Evolutionary conservation across 2,113 vertebrate species (phyloP).

Genomic region (Stomatorhinus ivindoensis): DNA sequence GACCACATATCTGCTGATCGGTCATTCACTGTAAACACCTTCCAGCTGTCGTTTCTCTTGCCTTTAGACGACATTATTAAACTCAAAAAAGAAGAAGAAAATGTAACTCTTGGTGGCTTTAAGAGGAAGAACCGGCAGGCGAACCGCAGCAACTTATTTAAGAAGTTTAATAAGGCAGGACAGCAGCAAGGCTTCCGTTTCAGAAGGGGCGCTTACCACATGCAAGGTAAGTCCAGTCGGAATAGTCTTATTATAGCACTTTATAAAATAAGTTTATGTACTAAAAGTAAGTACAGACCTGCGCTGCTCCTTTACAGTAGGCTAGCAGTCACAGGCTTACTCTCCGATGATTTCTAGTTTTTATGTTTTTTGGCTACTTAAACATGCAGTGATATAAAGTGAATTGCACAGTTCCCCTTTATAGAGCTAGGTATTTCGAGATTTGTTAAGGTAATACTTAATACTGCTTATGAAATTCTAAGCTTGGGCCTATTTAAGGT

Average conservation of each 20-base stretch:
- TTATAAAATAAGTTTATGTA: neutral
- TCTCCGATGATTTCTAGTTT: neutral
- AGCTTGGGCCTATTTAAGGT: neutral
- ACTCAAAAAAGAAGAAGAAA: conserved; percentile 37
- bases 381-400: neutral
- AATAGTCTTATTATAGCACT: neutral
- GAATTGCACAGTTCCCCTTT: neutral
- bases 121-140: conserved; percentile 26
- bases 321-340: neutral
- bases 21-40: neutral
- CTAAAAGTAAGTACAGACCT: neutral
- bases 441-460: neutral
- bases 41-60: neutral
- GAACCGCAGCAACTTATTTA: conserved; percentile 28
- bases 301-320: neutral
- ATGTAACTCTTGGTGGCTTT: conserved; percentile 23
- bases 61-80: conserved; percentile 44
- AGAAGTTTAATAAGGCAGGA: conserved; percentile 29
- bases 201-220: conserved; percentile 23
- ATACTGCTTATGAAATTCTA: neutral
- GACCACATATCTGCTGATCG: neutral
- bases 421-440: neutral
- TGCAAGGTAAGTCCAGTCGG: conserved; percentile 26
- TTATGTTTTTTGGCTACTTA: neutral
- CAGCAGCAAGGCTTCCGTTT: conserved; percentile 20